A percentile compares a stretch with the other conserved stretches of the same genome.
These are phyloP conservation scores for Tenthredo notha DNA, from an alignment of 2,888 invertebrate genomes.

Conservation along the genomic window DNA sequence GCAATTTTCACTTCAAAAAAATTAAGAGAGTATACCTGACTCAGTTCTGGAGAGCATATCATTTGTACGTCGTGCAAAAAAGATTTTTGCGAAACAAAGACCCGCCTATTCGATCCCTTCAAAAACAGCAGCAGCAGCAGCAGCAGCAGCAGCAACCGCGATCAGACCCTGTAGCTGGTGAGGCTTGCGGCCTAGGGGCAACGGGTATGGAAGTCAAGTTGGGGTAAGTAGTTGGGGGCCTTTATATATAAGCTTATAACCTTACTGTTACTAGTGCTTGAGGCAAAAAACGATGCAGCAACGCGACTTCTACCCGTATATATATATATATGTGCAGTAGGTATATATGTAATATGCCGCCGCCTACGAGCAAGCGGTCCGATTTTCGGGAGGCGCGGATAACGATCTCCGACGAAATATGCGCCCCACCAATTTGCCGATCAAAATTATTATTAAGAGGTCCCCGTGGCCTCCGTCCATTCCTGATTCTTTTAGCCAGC, in stretches of 20 bases:
- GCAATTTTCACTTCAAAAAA: no score
- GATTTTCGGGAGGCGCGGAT: conserved; percentile 71
- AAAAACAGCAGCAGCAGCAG: background rate
- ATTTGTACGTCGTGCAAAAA: conserved; percentile 5
- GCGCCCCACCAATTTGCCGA: conserved; percentile 76
- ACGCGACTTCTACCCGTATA: conserved; percentile 16
- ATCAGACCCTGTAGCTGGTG: conserved; percentile 17
- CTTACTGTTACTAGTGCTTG: conserved; percentile 5
- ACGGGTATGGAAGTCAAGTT: conserved; percentile 37
- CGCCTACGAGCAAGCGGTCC: conserved; percentile 22
- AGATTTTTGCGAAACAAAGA: background rate
- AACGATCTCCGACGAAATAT: conserved; percentile 75
- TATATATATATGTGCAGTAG: background rate
- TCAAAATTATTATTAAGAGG: conserved; percentile 78
- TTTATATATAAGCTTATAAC: conserved; percentile 25
- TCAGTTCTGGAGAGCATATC: background rate
- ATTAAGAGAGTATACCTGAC: background rate
- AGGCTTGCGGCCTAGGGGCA: conserved; percentile 3
- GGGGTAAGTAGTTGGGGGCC: conserved; percentile 46
- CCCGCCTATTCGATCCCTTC: background rate
- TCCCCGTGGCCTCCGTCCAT: conserved; percentile 62
- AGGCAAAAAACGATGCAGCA: conserved; percentile 1
- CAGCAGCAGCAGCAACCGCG: conserved; percentile 4
- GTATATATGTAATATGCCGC: background rate
- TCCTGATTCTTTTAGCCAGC: conserved; percentile 8